Conservation (phyloP, 2,888 invertebrate genomes). For the Thera britannica region DNA sequence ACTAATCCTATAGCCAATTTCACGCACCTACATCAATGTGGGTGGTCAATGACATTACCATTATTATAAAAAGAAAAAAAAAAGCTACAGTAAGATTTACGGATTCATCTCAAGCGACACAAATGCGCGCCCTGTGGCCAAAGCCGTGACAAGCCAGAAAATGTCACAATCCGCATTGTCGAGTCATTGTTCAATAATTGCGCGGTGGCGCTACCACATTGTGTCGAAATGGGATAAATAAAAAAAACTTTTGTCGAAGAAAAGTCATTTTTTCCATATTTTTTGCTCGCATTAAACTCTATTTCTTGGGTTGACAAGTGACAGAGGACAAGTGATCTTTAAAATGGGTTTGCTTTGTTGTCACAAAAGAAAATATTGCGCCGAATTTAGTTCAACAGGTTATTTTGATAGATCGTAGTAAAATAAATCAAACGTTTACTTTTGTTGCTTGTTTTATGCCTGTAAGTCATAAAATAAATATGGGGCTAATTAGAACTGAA, state of each 20-base stretch:
- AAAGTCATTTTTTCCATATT: constrained; percentile 60
- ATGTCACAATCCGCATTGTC: constrained; percentile 72
- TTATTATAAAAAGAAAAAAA: constrained; percentile 37
- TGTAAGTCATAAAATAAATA: constrained; percentile 23
- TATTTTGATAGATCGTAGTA: constrained; percentile 26
- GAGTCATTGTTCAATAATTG: constrained; percentile 51
- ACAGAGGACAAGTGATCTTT: constrained; percentile 63
- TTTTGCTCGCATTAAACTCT: constrained; percentile 56
- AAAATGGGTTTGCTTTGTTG: constrained; percentile 52
- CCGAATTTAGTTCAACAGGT: constrained; percentile 28
- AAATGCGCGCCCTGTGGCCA: constrained; percentile 65
- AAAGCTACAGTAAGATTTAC: constrained; percentile 44
- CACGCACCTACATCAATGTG: constrained; percentile 58
- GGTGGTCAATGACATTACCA: constrained; percentile 60
- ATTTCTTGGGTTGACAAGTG: constrained; percentile 56
- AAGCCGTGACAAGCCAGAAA: constrained; percentile 62
- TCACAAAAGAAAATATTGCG: constrained; percentile 42
- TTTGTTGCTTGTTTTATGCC: constrained; percentile 12
- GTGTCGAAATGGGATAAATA: constrained; percentile 57
- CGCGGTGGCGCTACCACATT: constrained; percentile 78
- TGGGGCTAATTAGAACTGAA: constrained; percentile 14
- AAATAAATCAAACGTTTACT: constrained; percentile 7
- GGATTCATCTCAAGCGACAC: constrained; percentile 53
- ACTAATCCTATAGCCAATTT: constrained; percentile 63
- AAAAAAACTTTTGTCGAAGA: constrained; percentile 50